Conservation (phyloP, 2,888 invertebrate genomes). For the Hypercompe scribonia region DNA sequence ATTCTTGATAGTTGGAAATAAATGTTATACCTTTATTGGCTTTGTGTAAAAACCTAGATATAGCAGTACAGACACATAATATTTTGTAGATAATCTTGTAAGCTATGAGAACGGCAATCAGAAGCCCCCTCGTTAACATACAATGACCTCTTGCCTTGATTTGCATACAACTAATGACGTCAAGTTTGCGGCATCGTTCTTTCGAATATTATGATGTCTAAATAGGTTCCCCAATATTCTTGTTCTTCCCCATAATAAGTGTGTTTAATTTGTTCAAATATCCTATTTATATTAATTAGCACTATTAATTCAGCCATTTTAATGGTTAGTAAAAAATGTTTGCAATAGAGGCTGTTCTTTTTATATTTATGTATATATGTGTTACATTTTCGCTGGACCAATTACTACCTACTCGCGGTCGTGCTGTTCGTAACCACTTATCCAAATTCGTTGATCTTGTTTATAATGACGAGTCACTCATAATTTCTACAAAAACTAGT, state of each 20-base stretch:
- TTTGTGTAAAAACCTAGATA: constrained; percentile 28
- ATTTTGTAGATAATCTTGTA: constrained; percentile 63
- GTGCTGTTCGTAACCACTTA: neutral
- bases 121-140: constrained; percentile 63
- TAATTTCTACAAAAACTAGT: neutral
- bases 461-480: neutral
- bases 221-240: no score
- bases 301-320: neutral
- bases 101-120: constrained; percentile 62
- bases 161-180: constrained; percentile 49
- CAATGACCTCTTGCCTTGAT: constrained; percentile 66
- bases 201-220: constrained; percentile 23
- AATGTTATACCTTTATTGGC: constrained; percentile 40
- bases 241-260: constrained; percentile 29
- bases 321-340: neutral
- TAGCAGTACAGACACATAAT: constrained; percentile 37
- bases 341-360: neutral
- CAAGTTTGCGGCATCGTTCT: constrained; percentile 8
- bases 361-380: no score
- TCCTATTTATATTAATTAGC: neutral
- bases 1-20: constrained; percentile 20
- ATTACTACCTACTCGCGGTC: neutral
- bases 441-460: neutral
- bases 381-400: neutral
- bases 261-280: constrained; percentile 23